Conservation (phyloP, 2,888 invertebrate genomes). For the Tigriopus californicus region DNA sequence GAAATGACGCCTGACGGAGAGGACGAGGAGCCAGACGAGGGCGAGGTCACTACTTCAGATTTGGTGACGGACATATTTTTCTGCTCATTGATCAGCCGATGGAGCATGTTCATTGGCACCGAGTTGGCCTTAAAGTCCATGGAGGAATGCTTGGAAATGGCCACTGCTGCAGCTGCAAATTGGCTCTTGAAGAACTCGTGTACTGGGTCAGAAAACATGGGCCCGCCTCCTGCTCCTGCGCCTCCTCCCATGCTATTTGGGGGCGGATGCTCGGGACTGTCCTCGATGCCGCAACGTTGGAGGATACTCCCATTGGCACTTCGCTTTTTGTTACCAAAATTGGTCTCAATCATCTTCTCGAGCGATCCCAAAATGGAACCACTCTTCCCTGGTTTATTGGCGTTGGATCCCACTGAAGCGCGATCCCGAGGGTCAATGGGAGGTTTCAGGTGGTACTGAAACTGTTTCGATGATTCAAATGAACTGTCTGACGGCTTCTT, state of each 20-base stretch:
- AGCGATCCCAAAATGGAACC: constrained; percentile 6
- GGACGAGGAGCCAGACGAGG: no score
- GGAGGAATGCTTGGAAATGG: no score
- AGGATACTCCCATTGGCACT: background rate
- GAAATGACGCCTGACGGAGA: no score
- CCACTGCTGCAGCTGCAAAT: no score
- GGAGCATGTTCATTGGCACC: no score
- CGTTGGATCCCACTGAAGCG: no score
- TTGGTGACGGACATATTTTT: no score
- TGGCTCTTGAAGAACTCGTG: no score
- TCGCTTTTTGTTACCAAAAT: constrained; percentile 5
- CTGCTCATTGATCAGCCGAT: no score
- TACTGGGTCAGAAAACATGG: no score
- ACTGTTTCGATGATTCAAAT: background rate
- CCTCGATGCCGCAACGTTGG: background rate
- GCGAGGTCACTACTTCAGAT: no score
- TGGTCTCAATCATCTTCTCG: constrained; percentile 10
- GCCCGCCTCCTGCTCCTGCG: background rate
- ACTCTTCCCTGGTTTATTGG: background rate
- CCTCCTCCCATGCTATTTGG: background rate
- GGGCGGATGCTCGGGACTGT: background rate
- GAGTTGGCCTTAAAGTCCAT: no score
- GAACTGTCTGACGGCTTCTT: background rate
- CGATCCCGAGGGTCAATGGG: background rate
- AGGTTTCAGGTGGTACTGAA: background rate